Conservation (phyloP, 2,888 invertebrate species). For the Ophraella communa region DNA sequence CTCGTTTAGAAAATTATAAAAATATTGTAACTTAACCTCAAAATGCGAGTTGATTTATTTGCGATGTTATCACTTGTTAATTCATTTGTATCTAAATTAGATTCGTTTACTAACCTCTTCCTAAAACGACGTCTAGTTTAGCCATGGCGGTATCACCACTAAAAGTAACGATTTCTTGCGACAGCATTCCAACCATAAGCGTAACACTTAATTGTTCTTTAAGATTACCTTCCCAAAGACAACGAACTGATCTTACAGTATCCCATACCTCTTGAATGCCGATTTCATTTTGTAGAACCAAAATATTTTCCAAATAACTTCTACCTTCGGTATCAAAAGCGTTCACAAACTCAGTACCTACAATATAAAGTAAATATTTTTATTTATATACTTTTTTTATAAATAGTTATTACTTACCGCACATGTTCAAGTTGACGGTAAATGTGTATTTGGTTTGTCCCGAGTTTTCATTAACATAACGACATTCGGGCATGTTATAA, state of each 20-base stretch:
- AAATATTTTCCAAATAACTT: constrained; percentile 79
- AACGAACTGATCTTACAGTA: constrained; percentile 76
- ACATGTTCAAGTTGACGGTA: constrained; percentile 75
- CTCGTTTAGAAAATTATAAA: too few relatives aligned
- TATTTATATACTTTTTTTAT: neutral
- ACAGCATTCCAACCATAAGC: constrained; percentile 79
- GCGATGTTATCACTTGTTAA: too few relatives aligned
- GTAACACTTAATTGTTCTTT: constrained; percentile 77
- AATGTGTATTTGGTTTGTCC: constrained; percentile 74
- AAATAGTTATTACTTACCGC: constrained; percentile 62
- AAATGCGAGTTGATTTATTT: too few relatives aligned
- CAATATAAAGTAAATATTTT: neutral
- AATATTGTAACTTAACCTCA: too few relatives aligned
- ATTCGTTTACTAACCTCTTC: constrained; percentile 65
- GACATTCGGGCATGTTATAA: constrained; percentile 71
- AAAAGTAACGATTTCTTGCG: constrained; percentile 81
- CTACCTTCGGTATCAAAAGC: constrained; percentile 78
- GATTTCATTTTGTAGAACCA: constrained; percentile 79
- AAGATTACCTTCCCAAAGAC: constrained; percentile 82
- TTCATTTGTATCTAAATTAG: too few relatives aligned
- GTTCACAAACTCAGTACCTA: constrained; percentile 74
- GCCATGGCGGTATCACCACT: constrained; percentile 86
- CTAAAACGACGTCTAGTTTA: constrained; percentile 77
- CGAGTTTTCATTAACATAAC: constrained; percentile 76
- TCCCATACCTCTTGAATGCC: constrained; percentile 82